Conservation (phyloP, 1,140 invertebrate species). For the Nephila pilipes region DNA sequence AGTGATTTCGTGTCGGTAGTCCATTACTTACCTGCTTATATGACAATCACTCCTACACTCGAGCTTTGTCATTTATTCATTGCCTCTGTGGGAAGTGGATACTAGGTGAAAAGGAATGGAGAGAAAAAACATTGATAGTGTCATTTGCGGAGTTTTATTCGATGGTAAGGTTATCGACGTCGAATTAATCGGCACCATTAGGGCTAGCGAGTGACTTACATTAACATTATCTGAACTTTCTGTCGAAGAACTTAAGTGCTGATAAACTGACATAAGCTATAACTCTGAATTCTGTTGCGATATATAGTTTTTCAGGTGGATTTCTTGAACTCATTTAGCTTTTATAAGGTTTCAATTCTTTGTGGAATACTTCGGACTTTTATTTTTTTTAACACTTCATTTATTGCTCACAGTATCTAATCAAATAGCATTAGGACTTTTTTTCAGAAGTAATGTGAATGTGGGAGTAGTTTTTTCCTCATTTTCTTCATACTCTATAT, state of each 20-base stretch:
- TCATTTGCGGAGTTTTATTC: background rate
- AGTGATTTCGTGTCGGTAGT: background rate
- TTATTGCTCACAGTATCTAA: no score
- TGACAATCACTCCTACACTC: background rate
- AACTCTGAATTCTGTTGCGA: background rate
- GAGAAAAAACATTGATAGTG: background rate
- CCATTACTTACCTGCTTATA: background rate
- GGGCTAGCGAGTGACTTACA: background rate
- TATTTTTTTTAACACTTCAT: no score
- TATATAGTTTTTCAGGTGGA: no score
- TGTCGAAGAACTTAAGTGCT: background rate
- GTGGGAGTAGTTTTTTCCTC: no score
- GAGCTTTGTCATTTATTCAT: slow-evolving; percentile 8
- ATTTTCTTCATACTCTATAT: no score
- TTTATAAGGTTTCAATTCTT: no score
- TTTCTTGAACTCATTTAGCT: no score
- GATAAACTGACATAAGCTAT: background rate
- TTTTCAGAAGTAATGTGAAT: no score
- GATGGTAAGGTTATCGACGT: background rate
- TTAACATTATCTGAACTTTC: background rate
- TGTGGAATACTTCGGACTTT: no score
- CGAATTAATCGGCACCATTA: background rate
- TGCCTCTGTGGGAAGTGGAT: background rate
- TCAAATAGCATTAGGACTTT: no score
- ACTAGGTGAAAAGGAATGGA: background rate